Base-by-base conservation (phyloP, 2,113 vertebrate genomes). In the Nibea coibor region DNA sequence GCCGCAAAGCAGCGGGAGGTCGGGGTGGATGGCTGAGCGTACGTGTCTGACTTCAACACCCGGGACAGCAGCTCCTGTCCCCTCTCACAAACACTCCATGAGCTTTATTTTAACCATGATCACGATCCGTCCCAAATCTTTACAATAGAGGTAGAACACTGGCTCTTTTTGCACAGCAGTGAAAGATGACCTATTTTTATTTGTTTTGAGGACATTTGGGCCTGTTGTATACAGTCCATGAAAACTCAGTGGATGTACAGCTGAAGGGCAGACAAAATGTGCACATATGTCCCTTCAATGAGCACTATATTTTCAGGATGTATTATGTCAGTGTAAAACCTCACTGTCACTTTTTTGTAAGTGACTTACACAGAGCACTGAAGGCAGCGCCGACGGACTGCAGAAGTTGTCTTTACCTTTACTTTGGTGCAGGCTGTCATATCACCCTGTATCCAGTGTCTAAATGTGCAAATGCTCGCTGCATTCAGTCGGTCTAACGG, bases 401-500 rank as follows among this genome's bases (percentile, higher is more conserved):
- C 39, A 57, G 35, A 45, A 39, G 43, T n/a, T 47, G 10, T 45
- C 35, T 39, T 26, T 24, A 35, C 62, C 68, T 61, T 48, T 20
- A 31, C 59, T 68, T 31, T 57, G 26, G 15, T 1, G 43, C 24
- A 19, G 12, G 16, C 86, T 53, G 68, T 78, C 47, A 45, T n/a
- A 5, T 61, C 15, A 31, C 9, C 43, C 17, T 67, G 73, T 28
- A 16, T 50, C 50, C 15, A 35, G 22, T 48, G 59, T 73, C 24
- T 72, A 16, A 82, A 45, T 48, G 39, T 74, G 56, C 48, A 17
- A 72, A 53, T 39, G 28, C 11, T 39, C 16, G 15, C 54, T n/a
- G 80, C 31, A 11, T 26, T 53, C 20, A 20, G 35, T 17, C 16
- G 28, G 53, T 3, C 16, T 24, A 56, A 69, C 22, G 31, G 24